A percentile compares a stretch with the other conserved stretches of the same genome.
These are phyloP conservation scores for Amiota communis DNA, from an alignment of 2,888 invertebrate species.

Conservation along the genomic window DNA sequence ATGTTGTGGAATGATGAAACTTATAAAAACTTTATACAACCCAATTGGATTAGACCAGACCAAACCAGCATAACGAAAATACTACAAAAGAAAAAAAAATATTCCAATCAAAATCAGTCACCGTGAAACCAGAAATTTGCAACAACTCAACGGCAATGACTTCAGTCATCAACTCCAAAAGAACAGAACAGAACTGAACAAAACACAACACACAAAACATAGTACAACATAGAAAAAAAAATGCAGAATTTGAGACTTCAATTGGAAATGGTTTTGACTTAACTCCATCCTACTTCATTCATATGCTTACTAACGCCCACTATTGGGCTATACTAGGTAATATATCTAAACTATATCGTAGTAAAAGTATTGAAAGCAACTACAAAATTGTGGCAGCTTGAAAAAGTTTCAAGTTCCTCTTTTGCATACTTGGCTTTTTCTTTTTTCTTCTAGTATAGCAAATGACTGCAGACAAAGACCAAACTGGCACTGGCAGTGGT, in stretches of 20 bases:
- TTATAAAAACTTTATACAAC: too few species aligned
- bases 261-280: not conserved
- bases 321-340: not conserved
- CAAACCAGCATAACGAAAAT: too few species aligned
- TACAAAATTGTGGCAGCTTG: slow-evolving; percentile 10
- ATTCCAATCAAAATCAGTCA: slow-evolving; percentile 65
- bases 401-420: slow-evolving; percentile 24
- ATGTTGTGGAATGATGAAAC: too few species aligned
- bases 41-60: too few species aligned
- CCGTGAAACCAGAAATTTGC: slow-evolving; percentile 61
- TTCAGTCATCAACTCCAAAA: slow-evolving; percentile 18
- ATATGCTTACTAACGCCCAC: not conserved
- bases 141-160: slow-evolving; percentile 54
- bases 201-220: not conserved
- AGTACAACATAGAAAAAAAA: not conserved
- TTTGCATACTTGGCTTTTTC: slow-evolving; percentile 11
- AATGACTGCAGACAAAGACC: too few species aligned
- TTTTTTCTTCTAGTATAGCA: not conserved
- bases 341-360: too few species aligned
- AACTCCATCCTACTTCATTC: not conserved
- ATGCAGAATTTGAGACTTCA: not conserved
- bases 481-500: too few species aligned
- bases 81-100: slow-evolving; percentile 37
- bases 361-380: not conserved
- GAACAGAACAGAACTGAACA: not conserved